Conservation (phyloP, 2,888 invertebrate species). For the Brachypalpus laphriformis region DNA sequence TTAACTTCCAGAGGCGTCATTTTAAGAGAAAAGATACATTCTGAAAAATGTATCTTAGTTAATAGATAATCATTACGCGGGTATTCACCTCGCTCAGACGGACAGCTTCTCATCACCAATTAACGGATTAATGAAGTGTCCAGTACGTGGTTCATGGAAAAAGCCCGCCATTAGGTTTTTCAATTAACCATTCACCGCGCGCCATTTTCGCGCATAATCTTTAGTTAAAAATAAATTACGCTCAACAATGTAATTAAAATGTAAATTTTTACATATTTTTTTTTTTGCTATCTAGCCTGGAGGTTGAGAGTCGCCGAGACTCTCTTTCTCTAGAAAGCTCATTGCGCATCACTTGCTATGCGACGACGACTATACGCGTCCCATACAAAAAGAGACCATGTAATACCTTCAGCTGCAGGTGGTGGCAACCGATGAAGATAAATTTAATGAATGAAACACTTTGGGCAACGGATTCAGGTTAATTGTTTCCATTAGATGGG, state of each 20-base stretch:
- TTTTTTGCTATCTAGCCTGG: conserved; percentile 3
- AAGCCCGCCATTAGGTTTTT: conserved; percentile 32
- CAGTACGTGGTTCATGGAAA: conserved; percentile 24
- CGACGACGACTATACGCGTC: no score
- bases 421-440: conserved; percentile 27
- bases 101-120: conserved; percentile 37
- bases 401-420: conserved; percentile 9
- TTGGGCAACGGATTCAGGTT: conserved; percentile 62
- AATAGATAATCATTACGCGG: conserved; percentile 45
- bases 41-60: conserved; percentile 32
- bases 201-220: conserved; percentile 32
- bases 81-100: conserved; percentile 51
- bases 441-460: conserved; percentile 67
- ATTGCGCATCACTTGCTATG: conserved; percentile 62
- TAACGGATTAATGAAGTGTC: conserved; percentile 44
- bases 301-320: background rate
- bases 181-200: conserved; percentile 43
- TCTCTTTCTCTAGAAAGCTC: conserved; percentile 55
- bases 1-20: background rate
- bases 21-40: conserved; percentile 15
- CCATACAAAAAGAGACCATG: background rate
- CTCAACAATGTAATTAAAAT: conserved; percentile 47
- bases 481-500: conserved; percentile 48
- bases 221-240: conserved; percentile 39
- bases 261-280: conserved; percentile 40